Base-by-base conservation (phyloP, 2,888 invertebrate genomes). In the Baccha elongata region DNA sequence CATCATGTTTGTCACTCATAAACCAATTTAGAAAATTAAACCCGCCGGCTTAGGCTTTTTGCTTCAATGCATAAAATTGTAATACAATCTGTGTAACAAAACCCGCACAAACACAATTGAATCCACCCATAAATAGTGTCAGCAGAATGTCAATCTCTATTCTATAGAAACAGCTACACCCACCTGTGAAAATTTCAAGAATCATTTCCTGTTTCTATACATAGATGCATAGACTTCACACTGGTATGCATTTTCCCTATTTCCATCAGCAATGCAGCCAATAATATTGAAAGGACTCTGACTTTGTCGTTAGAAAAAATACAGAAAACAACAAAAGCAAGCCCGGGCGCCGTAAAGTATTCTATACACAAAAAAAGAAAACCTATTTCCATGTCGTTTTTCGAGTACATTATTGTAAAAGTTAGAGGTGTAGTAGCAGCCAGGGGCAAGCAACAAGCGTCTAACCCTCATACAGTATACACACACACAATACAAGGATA, bases 1-100 rank as follows among this genome's bases (percentile, higher is more conserved):
- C 37, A 37, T 19, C 55, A 55, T 40, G 55, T 40, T 40, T 55
- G 37, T 44, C 17, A 44, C 21, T 44, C 23, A 52, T 53, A 60
- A 68, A 48, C 55, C 55, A 74, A 74, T 80, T 68, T 26, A n/a
- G 55, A 64, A 74, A 64, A 69, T 74, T 64, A 64, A 64, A 58
- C 62, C 74, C 58, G 3, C 40, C 32, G 46, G 68, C 42, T 4
- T 23, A 26, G 15, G 11, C 10, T 19, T 42, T 50, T 1, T 23
- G 15, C 29, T 50, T 13, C 42, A 64, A 48, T 69, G 67, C 55
- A 68, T 21, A 29, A 35, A 68, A 48, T 67, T 48, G 10, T 35
- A 13, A 17, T 19, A n/a, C 29, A 52, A 52, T 52, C 52, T 37
- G 7, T 6, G n/a, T 11, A 58, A 58, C 40, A 58, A 15, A 40